phyloP scores from a whole-genome alignment of 2,888 invertebrate species.

The Drosophila suboccidentalis region DNA sequence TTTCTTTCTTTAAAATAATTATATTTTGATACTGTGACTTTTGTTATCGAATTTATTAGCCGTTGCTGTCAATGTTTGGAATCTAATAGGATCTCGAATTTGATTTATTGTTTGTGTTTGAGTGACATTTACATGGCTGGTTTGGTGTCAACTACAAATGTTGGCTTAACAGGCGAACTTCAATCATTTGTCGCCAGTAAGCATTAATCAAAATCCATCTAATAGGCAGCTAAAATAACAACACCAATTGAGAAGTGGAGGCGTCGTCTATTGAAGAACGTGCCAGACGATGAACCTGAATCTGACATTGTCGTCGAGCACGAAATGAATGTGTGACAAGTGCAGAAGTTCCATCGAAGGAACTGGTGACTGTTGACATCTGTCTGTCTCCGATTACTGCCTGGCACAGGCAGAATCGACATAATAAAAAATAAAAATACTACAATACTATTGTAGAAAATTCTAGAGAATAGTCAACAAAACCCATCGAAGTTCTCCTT shows the following conservation, averaged over 20 bases:
- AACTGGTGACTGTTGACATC: not conserved
- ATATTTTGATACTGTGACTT: too few relatives aligned
- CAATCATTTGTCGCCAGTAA: conserved; percentile 56
- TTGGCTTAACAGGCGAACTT: conserved; percentile 52
- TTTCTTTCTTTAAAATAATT: not conserved
- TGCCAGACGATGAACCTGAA: conserved; percentile 44
- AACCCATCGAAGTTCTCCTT: not conserved
- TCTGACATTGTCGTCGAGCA: conserved; percentile 29
- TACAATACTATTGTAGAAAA: not conserved
- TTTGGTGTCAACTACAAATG: conserved; percentile 61
- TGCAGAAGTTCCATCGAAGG: conserved; percentile 15
- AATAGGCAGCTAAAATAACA: conserved; percentile 42
- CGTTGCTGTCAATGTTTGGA: not conserved
- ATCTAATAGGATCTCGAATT: conserved; percentile 28
- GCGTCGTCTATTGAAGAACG: conserved; percentile 34
- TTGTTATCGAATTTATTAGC: not conserved
- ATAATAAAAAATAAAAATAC: conserved; percentile 3
- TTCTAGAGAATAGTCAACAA: not conserved
- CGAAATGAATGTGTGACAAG: conserved; percentile 28
- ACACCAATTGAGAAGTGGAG: conserved; percentile 7
- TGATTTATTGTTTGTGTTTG: conserved; percentile 49
- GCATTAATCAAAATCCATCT: conserved; percentile 71
- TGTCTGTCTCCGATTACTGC: not conserved
- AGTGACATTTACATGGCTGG: conserved; percentile 43
- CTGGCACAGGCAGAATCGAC: conserved; percentile 27